Evolutionary conservation across 2,888 invertebrate genomes (phyloP), one percentile per base, ranked within the genome.

Genomic region (Synanthedon tipuliformis): DNA sequence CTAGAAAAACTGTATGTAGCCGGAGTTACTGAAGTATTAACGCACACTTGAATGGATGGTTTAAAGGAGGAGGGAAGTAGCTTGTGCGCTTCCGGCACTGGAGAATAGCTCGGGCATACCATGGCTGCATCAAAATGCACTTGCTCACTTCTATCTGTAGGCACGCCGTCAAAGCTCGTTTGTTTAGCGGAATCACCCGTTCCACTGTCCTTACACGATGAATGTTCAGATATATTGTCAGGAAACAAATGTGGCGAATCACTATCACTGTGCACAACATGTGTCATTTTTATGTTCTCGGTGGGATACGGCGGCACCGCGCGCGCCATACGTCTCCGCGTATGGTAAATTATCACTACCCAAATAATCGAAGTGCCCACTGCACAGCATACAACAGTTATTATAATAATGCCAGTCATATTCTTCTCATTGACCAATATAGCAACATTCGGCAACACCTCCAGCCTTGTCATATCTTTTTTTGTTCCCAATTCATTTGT

Each of bases 341-440:
- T 94, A 70, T 94, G 93, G 76, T 95, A 95, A 65, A 96, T 95
- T 58, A 96, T 95, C 53, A 95, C 92, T 51, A 96, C 95, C 96
- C 97, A 97, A 52, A 96, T 91, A 13, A 95, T 89, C 1, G 96
- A 95, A 7, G 96, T 97, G n/a, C 93, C 92, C 13, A 97, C 94
- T 52, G 96, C 94, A 81, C 96, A 95, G 76, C 95, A 95, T 48
- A 96, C 95, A 0, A 95, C 93, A 3, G 95, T 95, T 62, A 97
- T 95, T 68, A 97, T 92, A 61, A 96, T 93, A 59, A 97, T 93
- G 53, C 96, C 95, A 55, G 94, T 90, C 82, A 94, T 94, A 63
- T 94, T 94, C 67, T 93, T 92, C 68, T 93, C 92, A 66, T 89
- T 85, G 0, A 89, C 89, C 75, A 89, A 87, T 56, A 89, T 88